These are phyloP conservation scores for Xestoiulus laeticollis DNA, from an alignment of 2,888 invertebrate genomes.

Conservation along the genomic window DNA sequence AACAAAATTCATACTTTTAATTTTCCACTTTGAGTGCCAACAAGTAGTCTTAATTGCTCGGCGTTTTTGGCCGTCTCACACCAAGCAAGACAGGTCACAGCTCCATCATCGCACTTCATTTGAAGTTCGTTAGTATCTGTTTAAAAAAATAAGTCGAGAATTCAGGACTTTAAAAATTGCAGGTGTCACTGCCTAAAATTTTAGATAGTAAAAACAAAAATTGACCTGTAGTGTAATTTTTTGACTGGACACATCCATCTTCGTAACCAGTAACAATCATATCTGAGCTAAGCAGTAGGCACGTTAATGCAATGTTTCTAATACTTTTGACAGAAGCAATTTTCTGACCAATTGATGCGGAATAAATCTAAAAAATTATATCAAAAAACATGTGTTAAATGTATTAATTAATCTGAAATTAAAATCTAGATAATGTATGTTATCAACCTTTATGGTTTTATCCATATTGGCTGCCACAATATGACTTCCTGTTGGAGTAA, in stretches of 20 bases:
- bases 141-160: neutral
- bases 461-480: neutral
- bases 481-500: conserved; percentile 23
- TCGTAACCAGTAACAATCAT: conserved; percentile 40
- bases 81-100: neutral
- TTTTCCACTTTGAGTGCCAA: neutral
- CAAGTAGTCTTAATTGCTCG: neutral
- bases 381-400: conserved; percentile 17
- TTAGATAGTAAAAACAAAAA: neutral
- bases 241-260: conserved; percentile 47
- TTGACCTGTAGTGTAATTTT: neutral
- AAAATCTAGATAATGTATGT: neutral
- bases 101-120: neutral
- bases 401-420: neutral
- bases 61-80: neutral
- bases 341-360: conserved; percentile 9
- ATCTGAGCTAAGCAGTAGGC: neutral
- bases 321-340: neutral
- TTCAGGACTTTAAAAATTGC: neutral
- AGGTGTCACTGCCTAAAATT: no score
- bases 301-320: conserved; percentile 31
- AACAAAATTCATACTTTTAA: neutral
- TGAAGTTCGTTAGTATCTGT: neutral
- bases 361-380: conserved; percentile 45
- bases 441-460: conserved; percentile 32